A percentile compares a stretch with the other conserved stretches of the same genome.
Evolutionary conservation across 2,797 vertebrate genomes (phyloP).

Genomic region (Hydrocynus forskahlii): DNA sequence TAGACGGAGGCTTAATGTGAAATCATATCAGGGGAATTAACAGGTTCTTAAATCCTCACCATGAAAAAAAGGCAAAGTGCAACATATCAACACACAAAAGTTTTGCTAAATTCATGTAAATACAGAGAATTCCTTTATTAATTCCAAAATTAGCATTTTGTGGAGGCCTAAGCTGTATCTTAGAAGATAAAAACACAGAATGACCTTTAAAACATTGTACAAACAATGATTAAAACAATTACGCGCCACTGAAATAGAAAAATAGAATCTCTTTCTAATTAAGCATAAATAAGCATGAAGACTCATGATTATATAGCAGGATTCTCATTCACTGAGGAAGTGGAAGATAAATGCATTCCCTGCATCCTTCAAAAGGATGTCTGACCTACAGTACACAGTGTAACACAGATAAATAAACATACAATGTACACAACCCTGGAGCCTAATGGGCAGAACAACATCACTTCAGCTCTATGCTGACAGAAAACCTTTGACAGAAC

Average conservation of each 20-base stretch:
- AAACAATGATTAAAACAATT: neutral
- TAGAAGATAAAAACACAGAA: neutral
- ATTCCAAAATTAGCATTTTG: neutral
- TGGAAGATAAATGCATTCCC: neutral
- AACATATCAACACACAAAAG: neutral
- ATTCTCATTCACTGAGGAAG: conserved; percentile 14
- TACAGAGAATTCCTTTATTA: neutral
- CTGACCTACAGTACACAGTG: neutral
- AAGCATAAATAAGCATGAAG: conserved; percentile 1
- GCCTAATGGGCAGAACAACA: neutral
- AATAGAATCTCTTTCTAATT: conserved; percentile 18
- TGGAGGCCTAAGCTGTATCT: neutral
- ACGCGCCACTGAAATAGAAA: conserved; percentile 28
- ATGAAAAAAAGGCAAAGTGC: neutral
- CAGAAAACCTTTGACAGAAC: neutral
- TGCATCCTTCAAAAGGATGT: neutral
- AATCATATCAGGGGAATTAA: neutral
- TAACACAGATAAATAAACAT: neutral
- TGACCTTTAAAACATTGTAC: neutral
- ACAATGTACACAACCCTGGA: conserved; percentile 16
- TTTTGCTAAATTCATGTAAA: neutral
- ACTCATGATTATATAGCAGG: neutral
- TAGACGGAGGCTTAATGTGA: conserved; percentile 12
- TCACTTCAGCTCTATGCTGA: neutral
- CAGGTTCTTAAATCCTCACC: neutral